Base-by-base conservation (phyloP, 2,113 vertebrate genomes). In the Colinus virginianus region DNA sequence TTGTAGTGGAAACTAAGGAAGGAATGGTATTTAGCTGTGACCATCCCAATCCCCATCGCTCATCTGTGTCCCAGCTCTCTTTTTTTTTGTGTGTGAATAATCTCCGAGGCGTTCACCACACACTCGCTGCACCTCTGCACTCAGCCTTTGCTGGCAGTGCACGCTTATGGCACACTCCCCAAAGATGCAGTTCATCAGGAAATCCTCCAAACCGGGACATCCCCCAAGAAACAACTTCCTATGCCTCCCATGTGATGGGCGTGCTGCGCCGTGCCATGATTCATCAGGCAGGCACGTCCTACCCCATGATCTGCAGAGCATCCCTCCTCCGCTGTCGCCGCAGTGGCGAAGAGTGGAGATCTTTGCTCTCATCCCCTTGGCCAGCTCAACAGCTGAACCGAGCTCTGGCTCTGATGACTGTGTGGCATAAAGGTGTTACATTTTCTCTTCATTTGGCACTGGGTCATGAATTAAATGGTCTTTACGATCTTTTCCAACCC, bases 261-360 rank as follows among this genome's bases (percentile, higher is more conserved):
- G 1, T 21, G 26, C 70, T 80, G 43, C 3, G 0, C 63, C 17
- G 2, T 61, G 42, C 82, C 34, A 0, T 71, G 80, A 67, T 86
- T 84, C 34, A 43, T 42, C 13, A 3, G 45, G 17, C 32, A 51
- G 55, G 74, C 36, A 61, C 0, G 2, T 87, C 62, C 74, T 72
- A 2, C 11, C 28, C 32, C 12, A 12, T 28, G 21, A 25, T 62
- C 42, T 56, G 26, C 2, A 0, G 68, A 86, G 20, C 84, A 56
- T 66, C 72, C 15, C n/a, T 86, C 25, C 74, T 88, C 42, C 1
- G 1, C 3, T 0, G 0, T 28, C 1, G 0, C 3, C 0, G 0
- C 19, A 1, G 11, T 76, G 26, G 40, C 53, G 66, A 88, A 88
- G 78, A 32, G 2, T 3, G 20, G 23, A 20, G 68, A 62, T 42